phyloP scores from a whole-genome alignment of 2,113 vertebrate species.

The Ictalurus furcatus region DNA sequence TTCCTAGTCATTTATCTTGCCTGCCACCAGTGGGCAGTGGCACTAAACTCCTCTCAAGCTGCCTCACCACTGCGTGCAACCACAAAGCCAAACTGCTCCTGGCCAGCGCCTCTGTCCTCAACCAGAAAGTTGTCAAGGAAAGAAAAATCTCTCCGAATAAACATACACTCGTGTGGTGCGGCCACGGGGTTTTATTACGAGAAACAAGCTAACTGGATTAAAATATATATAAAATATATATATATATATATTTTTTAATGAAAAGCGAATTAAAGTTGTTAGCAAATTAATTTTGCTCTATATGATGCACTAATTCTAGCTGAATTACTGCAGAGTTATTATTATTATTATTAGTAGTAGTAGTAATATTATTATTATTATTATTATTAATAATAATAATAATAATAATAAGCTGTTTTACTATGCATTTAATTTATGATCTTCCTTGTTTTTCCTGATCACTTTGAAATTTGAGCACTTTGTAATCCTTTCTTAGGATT shows the following conservation, averaged over 20 bases:
- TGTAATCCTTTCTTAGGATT: slow-evolving; percentile 36
- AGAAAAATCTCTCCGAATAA: slow-evolving; percentile 23
- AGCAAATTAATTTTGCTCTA: not conserved
- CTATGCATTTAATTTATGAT: not conserved
- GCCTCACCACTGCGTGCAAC: slow-evolving; percentile 41
- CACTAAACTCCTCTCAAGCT: slow-evolving; percentile 69
- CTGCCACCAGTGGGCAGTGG: slow-evolving; percentile 78
- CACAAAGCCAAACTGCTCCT: slow-evolving; percentile 33
- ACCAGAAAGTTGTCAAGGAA: slow-evolving; percentile 24
- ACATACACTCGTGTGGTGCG: not conserved
- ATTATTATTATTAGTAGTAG: not conserved
- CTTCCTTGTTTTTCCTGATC: not conserved
- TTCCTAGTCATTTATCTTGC: slow-evolving; percentile 64
- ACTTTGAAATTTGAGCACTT: slow-evolving; percentile 11
- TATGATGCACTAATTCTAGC: not conserved
- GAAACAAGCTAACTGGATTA: not conserved
- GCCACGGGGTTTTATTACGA: not conserved
- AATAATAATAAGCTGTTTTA: not conserved
- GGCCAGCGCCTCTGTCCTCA: slow-evolving; percentile 3
- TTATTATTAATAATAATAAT: not conserved
- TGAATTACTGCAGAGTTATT: not conserved
- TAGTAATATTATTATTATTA: not conserved
- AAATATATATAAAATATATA: not conserved
- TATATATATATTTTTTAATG: not conserved
- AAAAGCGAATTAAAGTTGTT: not conserved